Evolutionary conservation across 2,113 vertebrate genomes (phyloP).

Genomic region (Pelvicachromis taeniatus): DNA sequence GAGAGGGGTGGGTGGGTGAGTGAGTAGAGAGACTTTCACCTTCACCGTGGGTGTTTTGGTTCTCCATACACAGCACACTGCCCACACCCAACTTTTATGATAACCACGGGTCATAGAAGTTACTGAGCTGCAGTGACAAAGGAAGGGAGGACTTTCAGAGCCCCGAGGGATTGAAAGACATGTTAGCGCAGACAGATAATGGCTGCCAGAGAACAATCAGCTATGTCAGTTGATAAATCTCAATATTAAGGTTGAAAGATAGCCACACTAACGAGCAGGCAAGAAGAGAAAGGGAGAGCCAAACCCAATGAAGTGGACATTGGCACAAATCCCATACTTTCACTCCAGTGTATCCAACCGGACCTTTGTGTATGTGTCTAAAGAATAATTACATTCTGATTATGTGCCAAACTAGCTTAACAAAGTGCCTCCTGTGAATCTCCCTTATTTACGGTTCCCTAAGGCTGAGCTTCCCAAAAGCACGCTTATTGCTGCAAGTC

Average conservation of each 20-base stretch:
- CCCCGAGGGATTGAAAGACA: not conserved
- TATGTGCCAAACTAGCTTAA: not conserved
- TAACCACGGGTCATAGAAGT: not conserved
- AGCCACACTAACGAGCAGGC: not conserved
- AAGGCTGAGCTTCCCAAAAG: slow-evolving; percentile 50
- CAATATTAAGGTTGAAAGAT: not conserved
- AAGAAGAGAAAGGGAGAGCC: not conserved
- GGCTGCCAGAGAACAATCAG: not conserved
- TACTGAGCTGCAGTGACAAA: not conserved
- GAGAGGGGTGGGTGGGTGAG: slow-evolving; percentile 16
- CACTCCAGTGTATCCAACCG: not conserved
- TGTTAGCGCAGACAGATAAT: not conserved
- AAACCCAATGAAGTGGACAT: not conserved
- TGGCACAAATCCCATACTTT: not conserved
- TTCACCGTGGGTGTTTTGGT: slow-evolving; percentile 41
- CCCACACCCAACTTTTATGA: slow-evolving; percentile 18
- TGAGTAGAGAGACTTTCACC: slow-evolving; percentile 43
- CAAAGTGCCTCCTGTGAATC: not conserved
- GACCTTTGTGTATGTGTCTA: not conserved
- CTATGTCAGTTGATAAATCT: not conserved
- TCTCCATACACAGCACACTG: slow-evolving; percentile 39
- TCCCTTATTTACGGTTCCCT: not conserved
- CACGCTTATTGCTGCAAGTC: not conserved
- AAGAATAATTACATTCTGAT: not conserved
- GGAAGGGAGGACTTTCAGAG: not conserved